Base-by-base conservation (phyloP, 2,113 vertebrate species). In the Sclerurus mexicanus region DNA sequence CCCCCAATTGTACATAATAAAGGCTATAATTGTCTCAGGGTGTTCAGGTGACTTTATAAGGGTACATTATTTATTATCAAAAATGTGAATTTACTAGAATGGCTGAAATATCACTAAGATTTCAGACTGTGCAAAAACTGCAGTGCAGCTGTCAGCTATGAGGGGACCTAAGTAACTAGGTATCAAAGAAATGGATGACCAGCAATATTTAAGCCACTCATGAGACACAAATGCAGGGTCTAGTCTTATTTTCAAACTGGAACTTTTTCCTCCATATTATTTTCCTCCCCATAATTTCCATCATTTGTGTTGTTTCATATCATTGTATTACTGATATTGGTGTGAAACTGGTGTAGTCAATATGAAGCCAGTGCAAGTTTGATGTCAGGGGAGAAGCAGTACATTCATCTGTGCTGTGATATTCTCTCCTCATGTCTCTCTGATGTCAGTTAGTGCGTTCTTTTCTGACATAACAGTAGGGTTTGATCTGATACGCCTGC, bases 51-150 rank as follows among this genome's bases (percentile, higher is more conserved):
- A 87, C 90, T 96, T 93, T 96, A 95, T 90, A 89, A 56, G 93
- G 90, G 92, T 95, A 93, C 63, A 40, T 93, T 96, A 93, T 97
- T 94, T 96, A 94, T 96, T 91, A 82, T 90, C 62, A 4, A 93
- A 88, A 89, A 80, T 89, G 86, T 89, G 92, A 95, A 92, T 95
- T 96, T 77, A 22, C 59, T 93, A 40, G 76, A 95, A 94, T 85
- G 86, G 55, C 79, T 94, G 87, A 96, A 97, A 91, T 93, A 85
- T 37, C 85, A 66, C n/a, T 78, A 87, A 79, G 75, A 66, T 81
- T 87, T 87, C 71, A 60, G 71, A 85, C 63, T 72, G 39, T 89
- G 44, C 49, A 78, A 92, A 89, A 85, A 40, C 86, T 92, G 64
- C 73, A 59, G 59, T 39, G 73, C 90, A 68, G 73, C 69, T 94